Evolutionary conservation across 2,888 invertebrate species (phyloP).

Genomic region (Himalopsyche anomala): DNA sequence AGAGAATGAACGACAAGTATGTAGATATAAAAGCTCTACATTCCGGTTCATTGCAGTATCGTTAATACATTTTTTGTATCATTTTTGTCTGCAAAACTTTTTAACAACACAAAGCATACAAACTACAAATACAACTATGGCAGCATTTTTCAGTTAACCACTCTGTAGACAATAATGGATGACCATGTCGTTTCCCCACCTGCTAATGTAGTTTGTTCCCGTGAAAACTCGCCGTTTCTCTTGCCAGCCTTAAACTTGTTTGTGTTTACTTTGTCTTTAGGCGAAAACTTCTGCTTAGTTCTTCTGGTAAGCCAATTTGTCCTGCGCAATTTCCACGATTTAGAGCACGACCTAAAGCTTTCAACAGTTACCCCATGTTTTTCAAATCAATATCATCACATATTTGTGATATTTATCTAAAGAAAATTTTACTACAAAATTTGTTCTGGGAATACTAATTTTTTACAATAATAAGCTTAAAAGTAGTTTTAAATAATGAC

Average conservation of each 20-base stretch:
- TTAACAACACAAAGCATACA: not conserved
- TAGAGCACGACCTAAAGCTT: no score
- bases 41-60: not conserved
- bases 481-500: no score
- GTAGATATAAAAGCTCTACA: not conserved
- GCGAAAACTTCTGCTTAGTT: not conserved
- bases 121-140: not conserved
- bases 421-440: no score
- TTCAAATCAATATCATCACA: no score
- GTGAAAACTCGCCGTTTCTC: not conserved
- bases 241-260: conserved; percentile 7
- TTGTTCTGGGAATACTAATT: no score
- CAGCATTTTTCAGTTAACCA: not conserved
- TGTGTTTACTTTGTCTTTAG: not conserved
- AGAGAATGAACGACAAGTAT: not conserved
- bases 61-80: not conserved
- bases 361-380: no score
- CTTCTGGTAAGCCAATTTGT: not conserved
- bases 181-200: conserved; percentile 9
- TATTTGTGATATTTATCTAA: no score
- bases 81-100: not conserved
- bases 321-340: conserved; percentile 5
- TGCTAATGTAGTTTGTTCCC: conserved; percentile 18
- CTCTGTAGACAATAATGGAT: conserved; percentile 1
- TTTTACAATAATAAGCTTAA: no score